Base-by-base conservation (phyloP, 2,797 vertebrate species). In the Chelonia mydas region DNA sequence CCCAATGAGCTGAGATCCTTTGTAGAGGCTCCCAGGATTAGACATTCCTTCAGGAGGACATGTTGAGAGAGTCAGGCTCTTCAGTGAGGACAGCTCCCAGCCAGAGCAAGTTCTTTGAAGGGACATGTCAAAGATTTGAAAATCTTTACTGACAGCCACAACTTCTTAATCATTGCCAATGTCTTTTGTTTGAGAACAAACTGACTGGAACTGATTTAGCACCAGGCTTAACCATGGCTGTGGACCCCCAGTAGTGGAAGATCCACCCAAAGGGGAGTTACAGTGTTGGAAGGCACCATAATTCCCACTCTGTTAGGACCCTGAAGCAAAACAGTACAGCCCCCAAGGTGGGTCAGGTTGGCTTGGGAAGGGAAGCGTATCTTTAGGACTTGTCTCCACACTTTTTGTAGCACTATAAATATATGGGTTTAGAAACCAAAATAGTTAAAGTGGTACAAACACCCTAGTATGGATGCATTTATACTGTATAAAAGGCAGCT, bases 1-100 rank as follows among this genome's bases (percentile, higher is more conserved):
- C 92, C 90, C 89, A 90, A 74, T 88, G 5, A 41, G 5, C 6
- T 74, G 82, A 10, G 65, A 27, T 74, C 68, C 59, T 65, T 65
- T 65, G 31, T n/a, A 65, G 59, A 65, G 59, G 31, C 6, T n/a
- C 41, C 41, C 21, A 12, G 68, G 19, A 37, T 45, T 23, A 45
- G 21, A 74, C 21, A 41, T 25, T 25, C 11, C 33, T 45, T 74
- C 11, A 74, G 41, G 11, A 74, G 37, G 37, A 23, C 41, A 74
- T 45, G 37, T 13, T 25, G 5, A 74, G 68, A 74, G 27, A 74
- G 37, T 74, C 37, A 74, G 25, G 68, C 21, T 74, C 41, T 65
- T 74, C 6, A 74, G 37, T 74, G 68, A 11, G 68, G 3, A 25
- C 3, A 45, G n/a, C 15, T n/a, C 31, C 31, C 59, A 65, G 19